Evolutionary conservation across 2,113 vertebrate genomes (phyloP).

Genomic region (Myxocyprinus asiaticus): DNA sequence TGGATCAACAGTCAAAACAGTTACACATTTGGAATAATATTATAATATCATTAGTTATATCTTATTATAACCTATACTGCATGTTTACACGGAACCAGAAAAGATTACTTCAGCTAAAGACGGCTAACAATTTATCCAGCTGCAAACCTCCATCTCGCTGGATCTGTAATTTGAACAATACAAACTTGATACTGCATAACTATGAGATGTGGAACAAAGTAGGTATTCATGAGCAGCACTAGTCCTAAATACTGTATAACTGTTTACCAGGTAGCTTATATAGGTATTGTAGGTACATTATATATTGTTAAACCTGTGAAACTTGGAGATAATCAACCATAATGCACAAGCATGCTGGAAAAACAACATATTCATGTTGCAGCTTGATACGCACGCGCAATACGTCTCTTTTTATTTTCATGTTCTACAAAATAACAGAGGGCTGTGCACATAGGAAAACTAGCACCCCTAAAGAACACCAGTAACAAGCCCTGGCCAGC

Average conservation of each 20-base stretch:
- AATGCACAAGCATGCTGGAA: not conserved
- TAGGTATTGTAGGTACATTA: conserved; percentile 27
- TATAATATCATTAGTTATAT: conserved; percentile 29
- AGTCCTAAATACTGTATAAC: conserved; percentile 23
- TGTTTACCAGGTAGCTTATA: conserved; percentile 39
- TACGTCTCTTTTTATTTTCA: not conserved
- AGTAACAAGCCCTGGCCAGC: conserved; percentile 14
- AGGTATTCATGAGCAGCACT: conserved; percentile 1
- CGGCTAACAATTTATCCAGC: conserved; percentile 18
- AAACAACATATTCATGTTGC: conserved; percentile 8
- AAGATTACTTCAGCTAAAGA: conserved; percentile 22
- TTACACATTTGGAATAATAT: conserved; percentile 7
- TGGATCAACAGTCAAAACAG: not conserved
- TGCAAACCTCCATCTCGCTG: not conserved
- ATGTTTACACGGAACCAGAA: conserved; percentile 23
- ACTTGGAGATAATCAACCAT: not conserved
- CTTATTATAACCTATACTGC: conserved; percentile 22
- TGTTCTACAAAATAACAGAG: conserved; percentile 4
- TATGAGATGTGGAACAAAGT: conserved; percentile 19
- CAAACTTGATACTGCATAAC: conserved; percentile 21
- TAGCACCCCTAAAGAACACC: conserved; percentile 7
- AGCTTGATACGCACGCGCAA: conserved; percentile 5
- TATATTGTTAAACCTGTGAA: conserved; percentile 19
- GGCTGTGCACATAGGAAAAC: conserved; percentile 5
- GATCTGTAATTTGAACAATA: too few relatives aligned